Percentiles rank a stretch among this genome's conserved stretches.
Evolutionary conservation across 2,888 invertebrate genomes (phyloP).

Genomic region (Cabera pusaria): DNA sequence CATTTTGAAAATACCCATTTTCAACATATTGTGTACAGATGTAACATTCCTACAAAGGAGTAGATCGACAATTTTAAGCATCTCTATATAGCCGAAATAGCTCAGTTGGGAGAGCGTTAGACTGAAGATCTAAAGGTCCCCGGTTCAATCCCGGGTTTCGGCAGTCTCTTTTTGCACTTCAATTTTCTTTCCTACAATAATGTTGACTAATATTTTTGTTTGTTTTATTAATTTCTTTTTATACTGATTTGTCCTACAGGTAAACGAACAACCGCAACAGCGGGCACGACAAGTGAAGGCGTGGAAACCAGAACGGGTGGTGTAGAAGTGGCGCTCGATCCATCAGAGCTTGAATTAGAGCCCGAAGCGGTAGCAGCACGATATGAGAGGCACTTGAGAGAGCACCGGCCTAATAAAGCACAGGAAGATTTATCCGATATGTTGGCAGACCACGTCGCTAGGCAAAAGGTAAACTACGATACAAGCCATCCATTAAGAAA

Average conservation of each 20-base stretch:
- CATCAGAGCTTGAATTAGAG: slow-evolving; percentile 97
- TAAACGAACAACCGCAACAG: slow-evolving; percentile 45
- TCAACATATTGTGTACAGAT: no score
- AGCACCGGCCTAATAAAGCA: slow-evolving; percentile 91
- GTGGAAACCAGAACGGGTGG: slow-evolving; percentile 78
- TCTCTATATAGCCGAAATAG: slow-evolving; percentile 18
- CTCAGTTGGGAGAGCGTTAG: slow-evolving; percentile 30
- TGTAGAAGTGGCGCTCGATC: slow-evolving; percentile 98
- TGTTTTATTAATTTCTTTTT: background rate
- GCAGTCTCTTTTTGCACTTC: slow-evolving; percentile 17
- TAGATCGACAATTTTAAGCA: no score
- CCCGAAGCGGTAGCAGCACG: slow-evolving; percentile 97
- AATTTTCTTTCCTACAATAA: background rate
- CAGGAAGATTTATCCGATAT: slow-evolving; percentile 99
- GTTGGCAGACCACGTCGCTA: slow-evolving; percentile 98
- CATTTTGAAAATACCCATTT: no score
- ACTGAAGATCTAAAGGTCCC: slow-evolving; percentile 30
- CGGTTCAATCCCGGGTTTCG: slow-evolving; percentile 27
- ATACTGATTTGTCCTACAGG: slow-evolving; percentile 34
- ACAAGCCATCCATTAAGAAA: no score
- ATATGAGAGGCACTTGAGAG: slow-evolving; percentile 97
- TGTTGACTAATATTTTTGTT: no score
- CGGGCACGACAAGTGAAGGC: slow-evolving; percentile 41
- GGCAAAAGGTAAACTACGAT: slow-evolving; percentile 91
- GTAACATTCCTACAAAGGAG: no score